Percentiles rank a stretch among this genome's conserved stretches.
Conservation (phyloP, 2,797 vertebrate species). For the Sciaenops ocellatus region DNA sequence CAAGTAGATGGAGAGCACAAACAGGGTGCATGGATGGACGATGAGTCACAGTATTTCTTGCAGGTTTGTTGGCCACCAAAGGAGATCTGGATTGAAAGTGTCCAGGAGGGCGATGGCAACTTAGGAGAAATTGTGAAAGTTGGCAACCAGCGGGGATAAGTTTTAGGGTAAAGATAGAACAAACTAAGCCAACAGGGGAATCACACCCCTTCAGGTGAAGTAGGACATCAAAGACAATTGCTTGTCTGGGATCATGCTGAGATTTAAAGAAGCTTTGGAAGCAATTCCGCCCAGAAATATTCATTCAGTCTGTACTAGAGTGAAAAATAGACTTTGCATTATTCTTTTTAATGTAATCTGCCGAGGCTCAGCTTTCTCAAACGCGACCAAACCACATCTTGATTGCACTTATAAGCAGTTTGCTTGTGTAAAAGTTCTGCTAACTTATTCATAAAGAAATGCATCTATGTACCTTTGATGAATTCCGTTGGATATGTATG, state of each 20-base stretch:
- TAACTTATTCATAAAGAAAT: background rate
- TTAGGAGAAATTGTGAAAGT: slow-evolving; percentile 15
- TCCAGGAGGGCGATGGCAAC: slow-evolving; percentile 19
- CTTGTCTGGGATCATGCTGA: slow-evolving; percentile 11
- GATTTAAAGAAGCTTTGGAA: background rate
- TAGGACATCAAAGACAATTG: slow-evolving; percentile 1
- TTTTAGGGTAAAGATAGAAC: background rate
- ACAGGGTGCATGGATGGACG: background rate
- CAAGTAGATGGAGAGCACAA: slow-evolving; percentile 15
- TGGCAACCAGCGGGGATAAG: background rate
- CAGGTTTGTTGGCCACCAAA: slow-evolving; percentile 24
- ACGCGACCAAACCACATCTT: background rate
- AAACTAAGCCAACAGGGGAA: background rate
- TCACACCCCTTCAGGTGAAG: background rate
- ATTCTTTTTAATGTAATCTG: background rate
- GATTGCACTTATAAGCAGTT: background rate
- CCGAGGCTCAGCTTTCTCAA: background rate
- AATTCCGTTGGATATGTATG: background rate
- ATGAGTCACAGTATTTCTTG: slow-evolving; percentile 9
- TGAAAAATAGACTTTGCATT: background rate
- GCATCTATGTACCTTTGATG: background rate
- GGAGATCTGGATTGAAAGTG: slow-evolving; percentile 54
- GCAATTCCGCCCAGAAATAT: background rate
- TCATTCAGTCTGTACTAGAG: background rate
- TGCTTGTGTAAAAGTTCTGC: background rate